Base-by-base conservation (phyloP, 2,888 invertebrate genomes). In the Sinodicranocentrus sp. region DNA sequence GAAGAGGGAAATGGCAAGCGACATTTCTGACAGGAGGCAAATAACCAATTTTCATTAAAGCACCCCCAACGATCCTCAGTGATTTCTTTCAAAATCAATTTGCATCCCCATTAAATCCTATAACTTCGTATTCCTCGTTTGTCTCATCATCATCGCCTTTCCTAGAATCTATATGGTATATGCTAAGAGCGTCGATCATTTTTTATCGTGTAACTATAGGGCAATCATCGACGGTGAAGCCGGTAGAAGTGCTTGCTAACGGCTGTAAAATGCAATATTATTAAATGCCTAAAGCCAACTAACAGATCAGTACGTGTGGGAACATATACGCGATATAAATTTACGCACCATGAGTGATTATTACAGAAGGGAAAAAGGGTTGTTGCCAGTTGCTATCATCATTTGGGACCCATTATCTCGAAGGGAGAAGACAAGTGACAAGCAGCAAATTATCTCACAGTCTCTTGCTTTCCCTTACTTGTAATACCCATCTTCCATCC, bases 1-100 rank as follows among this genome's bases (percentile, higher is more conserved):
- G 73, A 73, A 73, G n/a, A n/a, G 73, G 73, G 61, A 73, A 73
- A 73, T 82, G 80, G 72, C 73, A 82, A 82, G 73, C 80, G 80
- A 73, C 80, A 73, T 73, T 73, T 73, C 73, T 82, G 80, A 82
- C 80, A 82, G 73, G 80, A 82, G 52, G 67, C 80, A 82, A 82
- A 82, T 82, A 82, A 82, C 80, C 80, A 82, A 82, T 82, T 82
- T 82, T 82, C 80, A 82, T 82, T 82, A 82, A 82, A 82, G 80
- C 80, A 82, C 73, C 80, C 80, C 80, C 80, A 82, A 82, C 80
- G 73, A 82, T 82, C 73, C 80, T 72, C 80, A 67, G 73, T 82
- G 80, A 73, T 82, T 82, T 82, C 80, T 82, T 82, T 82, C 80
- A 82, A 82, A 82, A 82, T 82, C 80, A 82, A 82, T 82, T 82